Evolutionary conservation across 2,113 vertebrate genomes (phyloP).

Genomic region (Mobula hypostoma): DNA sequence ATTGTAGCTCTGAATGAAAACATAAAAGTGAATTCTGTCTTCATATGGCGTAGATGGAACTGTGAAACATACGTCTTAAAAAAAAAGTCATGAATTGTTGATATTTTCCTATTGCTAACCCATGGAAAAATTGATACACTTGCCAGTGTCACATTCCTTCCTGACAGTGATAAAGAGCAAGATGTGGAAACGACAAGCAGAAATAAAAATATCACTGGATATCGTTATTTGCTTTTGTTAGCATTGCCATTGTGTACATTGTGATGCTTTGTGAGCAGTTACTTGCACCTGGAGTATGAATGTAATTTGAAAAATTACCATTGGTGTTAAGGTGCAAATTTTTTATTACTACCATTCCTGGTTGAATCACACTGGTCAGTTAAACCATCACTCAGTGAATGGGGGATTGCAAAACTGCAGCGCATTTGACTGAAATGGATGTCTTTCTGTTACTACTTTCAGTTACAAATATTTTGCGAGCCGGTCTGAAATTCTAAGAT

Average conservation of each 20-base stretch:
- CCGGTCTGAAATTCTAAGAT: neutral
- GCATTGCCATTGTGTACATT: neutral
- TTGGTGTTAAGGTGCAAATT: neutral
- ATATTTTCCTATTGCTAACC: neutral
- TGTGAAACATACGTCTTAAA: neutral
- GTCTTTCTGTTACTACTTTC: neutral
- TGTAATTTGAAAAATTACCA: neutral
- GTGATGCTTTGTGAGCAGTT: constrained; percentile 1
- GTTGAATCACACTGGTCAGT: neutral
- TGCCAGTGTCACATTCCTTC: neutral
- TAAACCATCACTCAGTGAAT: neutral
- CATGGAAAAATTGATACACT: no score
- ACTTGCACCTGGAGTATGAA: neutral
- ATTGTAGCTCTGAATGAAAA: neutral
- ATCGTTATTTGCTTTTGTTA: neutral
- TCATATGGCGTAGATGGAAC: neutral
- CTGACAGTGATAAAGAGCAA: neutral
- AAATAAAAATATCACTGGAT: neutral
- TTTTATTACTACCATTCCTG: neutral
- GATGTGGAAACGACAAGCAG: constrained; percentile 11
- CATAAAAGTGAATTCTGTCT: neutral
- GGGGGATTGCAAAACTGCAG: neutral
- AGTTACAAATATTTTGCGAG: neutral
- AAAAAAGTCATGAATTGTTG: neutral
- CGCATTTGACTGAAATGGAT: neutral